Conservation (phyloP, 2,113 vertebrate species). For the Phalacrocorax pelagicus region DNA sequence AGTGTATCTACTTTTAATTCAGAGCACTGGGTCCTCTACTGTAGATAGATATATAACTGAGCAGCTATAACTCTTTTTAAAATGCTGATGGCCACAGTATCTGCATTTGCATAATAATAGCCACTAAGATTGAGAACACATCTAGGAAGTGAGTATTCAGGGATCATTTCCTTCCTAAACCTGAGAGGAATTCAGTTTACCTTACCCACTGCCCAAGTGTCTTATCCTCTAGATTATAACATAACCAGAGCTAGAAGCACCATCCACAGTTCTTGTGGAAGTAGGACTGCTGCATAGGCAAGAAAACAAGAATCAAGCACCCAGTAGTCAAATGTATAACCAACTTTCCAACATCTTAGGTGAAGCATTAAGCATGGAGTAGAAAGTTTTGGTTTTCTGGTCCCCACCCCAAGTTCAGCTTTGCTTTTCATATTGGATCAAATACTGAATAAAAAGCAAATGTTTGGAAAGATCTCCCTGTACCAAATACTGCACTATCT, state of each 20-base stretch:
- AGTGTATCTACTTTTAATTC: accelerated
- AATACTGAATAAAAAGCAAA: neutral
- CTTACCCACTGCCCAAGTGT: neutral
- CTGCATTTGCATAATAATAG: neutral
- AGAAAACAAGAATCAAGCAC: neutral
- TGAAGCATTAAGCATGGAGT: neutral
- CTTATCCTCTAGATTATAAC: neutral
- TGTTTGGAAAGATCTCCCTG: neutral
- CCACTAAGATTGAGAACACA: neutral
- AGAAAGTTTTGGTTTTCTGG: neutral
- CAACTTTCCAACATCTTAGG: neutral
- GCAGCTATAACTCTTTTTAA: neutral
- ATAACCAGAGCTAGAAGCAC: neutral
- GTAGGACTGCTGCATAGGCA: neutral
- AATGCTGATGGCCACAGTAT: neutral
- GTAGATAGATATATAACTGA: neutral
- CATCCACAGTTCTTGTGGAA: neutral
- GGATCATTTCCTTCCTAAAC: neutral
- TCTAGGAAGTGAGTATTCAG: neutral
- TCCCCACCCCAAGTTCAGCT: neutral
- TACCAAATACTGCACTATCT: neutral
- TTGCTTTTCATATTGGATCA: neutral
- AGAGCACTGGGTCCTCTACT: neutral
- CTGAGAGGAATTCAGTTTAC: neutral
- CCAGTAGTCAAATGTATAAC: neutral